A percentile compares a stretch with the other conserved stretches of the same genome.
These are phyloP conservation scores for Toxonevra muliebris DNA, from an alignment of 2,888 invertebrate species.

Conservation along the genomic window DNA sequence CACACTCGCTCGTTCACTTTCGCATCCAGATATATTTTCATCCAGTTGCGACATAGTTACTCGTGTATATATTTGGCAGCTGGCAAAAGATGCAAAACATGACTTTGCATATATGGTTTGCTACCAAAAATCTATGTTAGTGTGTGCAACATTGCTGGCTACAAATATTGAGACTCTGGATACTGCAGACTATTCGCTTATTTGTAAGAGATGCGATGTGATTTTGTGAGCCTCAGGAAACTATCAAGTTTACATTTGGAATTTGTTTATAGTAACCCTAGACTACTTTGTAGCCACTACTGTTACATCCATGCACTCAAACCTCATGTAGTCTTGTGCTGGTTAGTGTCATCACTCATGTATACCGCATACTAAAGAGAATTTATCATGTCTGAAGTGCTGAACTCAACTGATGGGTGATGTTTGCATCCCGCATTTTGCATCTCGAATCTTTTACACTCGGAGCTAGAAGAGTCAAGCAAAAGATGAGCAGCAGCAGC, in stretches of 20 bases:
- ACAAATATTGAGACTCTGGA: constrained; percentile 39
- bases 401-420: constrained; percentile 7
- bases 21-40: neutral
- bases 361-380: constrained; percentile 58
- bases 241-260: no score
- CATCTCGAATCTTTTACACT: no score
- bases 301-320: no score
- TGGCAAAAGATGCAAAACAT: constrained; percentile 29
- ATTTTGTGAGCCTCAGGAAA: no score
- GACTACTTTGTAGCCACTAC: no score
- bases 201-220: no score
- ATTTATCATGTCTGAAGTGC: constrained; percentile 57
- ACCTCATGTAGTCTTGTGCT: constrained; percentile 34
- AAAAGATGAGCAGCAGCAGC: neutral
- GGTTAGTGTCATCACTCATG: constrained; percentile 60
- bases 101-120: constrained; percentile 20
- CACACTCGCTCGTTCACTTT: neutral
- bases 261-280: no score
- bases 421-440: no score
- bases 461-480: no score
- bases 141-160: constrained; percentile 57
- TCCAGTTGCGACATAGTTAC: neutral
- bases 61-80: constrained; percentile 7
- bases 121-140: constrained; percentile 2
- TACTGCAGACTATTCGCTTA: no score